Percentiles rank a stretch among this genome's conserved stretches.
Evolutionary conservation across 2,797 vertebrate species (phyloP).

Genomic region (Cryptoblepharus egeriae): DNA sequence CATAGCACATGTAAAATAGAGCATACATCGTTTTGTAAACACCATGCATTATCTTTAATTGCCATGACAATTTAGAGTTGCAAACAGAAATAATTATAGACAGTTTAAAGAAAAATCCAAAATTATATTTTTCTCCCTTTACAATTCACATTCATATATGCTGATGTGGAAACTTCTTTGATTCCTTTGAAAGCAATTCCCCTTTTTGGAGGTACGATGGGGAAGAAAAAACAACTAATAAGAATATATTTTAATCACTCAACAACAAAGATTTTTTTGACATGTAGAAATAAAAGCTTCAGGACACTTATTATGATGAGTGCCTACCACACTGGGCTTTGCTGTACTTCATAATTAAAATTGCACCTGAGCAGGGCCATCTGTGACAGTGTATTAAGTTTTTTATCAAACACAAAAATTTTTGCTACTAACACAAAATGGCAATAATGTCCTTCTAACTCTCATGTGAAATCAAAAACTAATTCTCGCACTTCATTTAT

Average conservation of each 20-base stretch:
- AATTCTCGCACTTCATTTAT: slow-evolving; percentile 44
- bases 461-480: slow-evolving; percentile 37
- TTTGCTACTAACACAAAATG: slow-evolving; percentile 52
- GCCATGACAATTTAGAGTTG: not conserved
- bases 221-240: not conserved
- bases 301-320: slow-evolving; percentile 77
- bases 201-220: not conserved
- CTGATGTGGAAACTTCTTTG: not conserved
- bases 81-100: not conserved
- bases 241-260: slow-evolving; percentile 49
- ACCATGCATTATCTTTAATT: not conserved
- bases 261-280: slow-evolving; percentile 71
- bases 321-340: slow-evolving; percentile 76
- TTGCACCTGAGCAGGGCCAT: slow-evolving; percentile 79
- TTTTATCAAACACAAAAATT: slow-evolving; percentile 70
- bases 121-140: not conserved
- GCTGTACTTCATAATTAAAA: slow-evolving; percentile 81
- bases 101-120: not conserved
- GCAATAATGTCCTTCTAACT: slow-evolving; percentile 58
- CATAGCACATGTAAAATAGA: not conserved
- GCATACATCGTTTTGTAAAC: not conserved
- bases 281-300: slow-evolving; percentile 74
- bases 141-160: not conserved
- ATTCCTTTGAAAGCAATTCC: not conserved
- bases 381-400: slow-evolving; percentile 74